Percentiles rank a stretch among this genome's conserved stretches.
phyloP scores from a whole-genome alignment of 2,888 invertebrate genomes.

The Agrotis segetum region DNA sequence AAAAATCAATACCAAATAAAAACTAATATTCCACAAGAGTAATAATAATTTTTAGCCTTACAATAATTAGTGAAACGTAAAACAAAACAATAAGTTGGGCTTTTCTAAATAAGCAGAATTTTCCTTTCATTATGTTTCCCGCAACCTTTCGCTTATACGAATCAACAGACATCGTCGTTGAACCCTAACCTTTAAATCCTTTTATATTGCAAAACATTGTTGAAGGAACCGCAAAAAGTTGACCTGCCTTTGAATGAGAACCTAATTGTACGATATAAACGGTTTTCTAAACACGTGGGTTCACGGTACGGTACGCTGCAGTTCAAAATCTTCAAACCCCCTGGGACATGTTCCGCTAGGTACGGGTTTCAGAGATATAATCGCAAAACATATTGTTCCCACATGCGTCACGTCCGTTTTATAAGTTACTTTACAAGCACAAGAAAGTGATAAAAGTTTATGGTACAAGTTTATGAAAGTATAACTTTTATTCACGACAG shows the following conservation, averaged over 20 bases:
- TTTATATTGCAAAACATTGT: conserved; percentile 32
- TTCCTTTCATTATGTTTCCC: conserved; percentile 37
- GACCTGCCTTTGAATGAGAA: conserved; percentile 28
- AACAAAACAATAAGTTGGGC: conserved; percentile 33
- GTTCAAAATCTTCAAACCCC: conserved; percentile 23
- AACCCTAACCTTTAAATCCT: conserved; percentile 29
- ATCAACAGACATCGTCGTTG: conserved; percentile 22
- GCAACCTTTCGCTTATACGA: conserved; percentile 32
- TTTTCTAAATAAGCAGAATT: conserved; percentile 40
- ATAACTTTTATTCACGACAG: conserved; percentile 29
- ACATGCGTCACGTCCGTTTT: conserved; percentile 15
- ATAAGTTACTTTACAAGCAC: conserved; percentile 41
- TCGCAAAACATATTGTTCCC: conserved; percentile 10
- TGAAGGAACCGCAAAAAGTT: conserved; percentile 32
- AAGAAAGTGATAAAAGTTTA: conserved; percentile 43
- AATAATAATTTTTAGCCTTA: conserved; percentile 12
- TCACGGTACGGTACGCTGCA: conserved; percentile 21
- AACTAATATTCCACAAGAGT: background rate
- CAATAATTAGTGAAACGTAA: conserved; percentile 38
- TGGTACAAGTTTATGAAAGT: conserved; percentile 32
- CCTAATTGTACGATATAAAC: conserved; percentile 37
- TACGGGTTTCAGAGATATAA: conserved; percentile 28
- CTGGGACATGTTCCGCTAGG: conserved; percentile 27
- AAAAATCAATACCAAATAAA: background rate
- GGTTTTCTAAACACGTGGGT: conserved; percentile 20